phyloP scores from a whole-genome alignment of 2,888 invertebrate species.

The Chalcosyrphus nemorum region DNA sequence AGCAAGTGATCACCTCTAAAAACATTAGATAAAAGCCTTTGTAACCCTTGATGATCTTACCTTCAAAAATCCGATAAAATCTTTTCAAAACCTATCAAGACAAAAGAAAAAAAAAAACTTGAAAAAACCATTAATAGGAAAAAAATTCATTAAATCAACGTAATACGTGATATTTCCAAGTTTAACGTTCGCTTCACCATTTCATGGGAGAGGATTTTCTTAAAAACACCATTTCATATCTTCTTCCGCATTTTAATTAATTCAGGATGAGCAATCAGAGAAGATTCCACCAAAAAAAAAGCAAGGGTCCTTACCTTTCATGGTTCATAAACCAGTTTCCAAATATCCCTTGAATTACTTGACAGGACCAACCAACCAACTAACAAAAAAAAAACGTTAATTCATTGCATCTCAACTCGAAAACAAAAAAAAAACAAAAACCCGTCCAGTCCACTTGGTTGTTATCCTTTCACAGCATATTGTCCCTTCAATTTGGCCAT shows the following conservation, averaged over 20 bases:
- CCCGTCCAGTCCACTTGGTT: slow-evolving; percentile 51
- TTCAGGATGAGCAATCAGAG: slow-evolving; percentile 48
- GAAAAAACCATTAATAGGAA: neutral
- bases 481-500: slow-evolving; percentile 44
- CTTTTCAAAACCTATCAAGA: neutral
- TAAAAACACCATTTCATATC: slow-evolving; percentile 11
- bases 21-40: neutral
- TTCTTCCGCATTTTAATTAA: slow-evolving; percentile 66
- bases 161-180: slow-evolving; percentile 6
- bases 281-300: slow-evolving; percentile 50
- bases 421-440: slow-evolving; percentile 39
- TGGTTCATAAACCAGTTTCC: slow-evolving; percentile 57
- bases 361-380: slow-evolving; percentile 59
- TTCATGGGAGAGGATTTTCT: slow-evolving; percentile 25
- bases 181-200: slow-evolving; percentile 11
- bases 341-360: slow-evolving; percentile 32
- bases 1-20: too few species aligned
- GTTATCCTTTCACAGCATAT: slow-evolving; percentile 38
- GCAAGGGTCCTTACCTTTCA: slow-evolving; percentile 25
- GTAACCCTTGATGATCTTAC: neutral
- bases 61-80: neutral
- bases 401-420: slow-evolving; percentile 5
- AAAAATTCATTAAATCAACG: slow-evolving; percentile 51
- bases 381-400: slow-evolving; percentile 31
- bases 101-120: too few species aligned